Percentiles rank a stretch among this genome's conserved stretches.
Evolutionary conservation across 2,113 vertebrate species (phyloP).

Genomic region (Pavo muticus): DNA sequence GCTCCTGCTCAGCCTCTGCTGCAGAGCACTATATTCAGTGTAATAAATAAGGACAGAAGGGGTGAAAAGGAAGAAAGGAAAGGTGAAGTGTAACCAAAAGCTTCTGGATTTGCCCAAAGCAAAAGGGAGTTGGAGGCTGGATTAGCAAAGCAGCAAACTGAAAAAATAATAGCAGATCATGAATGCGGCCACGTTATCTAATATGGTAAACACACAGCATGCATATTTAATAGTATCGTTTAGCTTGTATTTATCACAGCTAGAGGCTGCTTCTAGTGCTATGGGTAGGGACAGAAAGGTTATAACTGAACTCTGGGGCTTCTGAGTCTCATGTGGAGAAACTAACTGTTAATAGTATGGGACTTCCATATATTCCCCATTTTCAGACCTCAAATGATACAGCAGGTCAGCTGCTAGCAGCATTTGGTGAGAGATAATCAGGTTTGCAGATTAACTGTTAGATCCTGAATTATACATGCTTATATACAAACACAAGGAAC

Average conservation of each 20-base stretch:
- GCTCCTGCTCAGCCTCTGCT: neutral
- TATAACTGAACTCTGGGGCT: neutral
- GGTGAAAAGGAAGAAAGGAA: neutral
- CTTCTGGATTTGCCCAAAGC: neutral
- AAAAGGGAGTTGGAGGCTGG: neutral
- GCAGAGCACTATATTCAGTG: neutral
- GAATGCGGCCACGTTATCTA: neutral
- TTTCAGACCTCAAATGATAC: neutral
- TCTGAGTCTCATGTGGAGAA: neutral
- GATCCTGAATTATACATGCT: slow-evolving; percentile 10
- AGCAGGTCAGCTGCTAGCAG: neutral
- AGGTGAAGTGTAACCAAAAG: neutral
- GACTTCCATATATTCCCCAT: neutral
- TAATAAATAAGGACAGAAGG: neutral
- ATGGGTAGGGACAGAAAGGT: neutral
- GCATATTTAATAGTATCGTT: slow-evolving; percentile 41
- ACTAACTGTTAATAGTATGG: neutral
- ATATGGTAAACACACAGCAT: neutral
- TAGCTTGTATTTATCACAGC: neutral
- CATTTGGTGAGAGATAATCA: slow-evolving; percentile 8
- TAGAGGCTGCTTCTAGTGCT: slow-evolving; percentile 17
- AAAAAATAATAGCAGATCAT: neutral
- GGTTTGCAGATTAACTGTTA: slow-evolving; percentile 44
- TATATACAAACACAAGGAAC: neutral
- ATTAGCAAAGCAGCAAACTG: neutral